Evolutionary conservation across 2,888 invertebrate genomes (phyloP), one percentile per base, ranked within the genome.

Genomic region (Globia sparganii): DNA sequence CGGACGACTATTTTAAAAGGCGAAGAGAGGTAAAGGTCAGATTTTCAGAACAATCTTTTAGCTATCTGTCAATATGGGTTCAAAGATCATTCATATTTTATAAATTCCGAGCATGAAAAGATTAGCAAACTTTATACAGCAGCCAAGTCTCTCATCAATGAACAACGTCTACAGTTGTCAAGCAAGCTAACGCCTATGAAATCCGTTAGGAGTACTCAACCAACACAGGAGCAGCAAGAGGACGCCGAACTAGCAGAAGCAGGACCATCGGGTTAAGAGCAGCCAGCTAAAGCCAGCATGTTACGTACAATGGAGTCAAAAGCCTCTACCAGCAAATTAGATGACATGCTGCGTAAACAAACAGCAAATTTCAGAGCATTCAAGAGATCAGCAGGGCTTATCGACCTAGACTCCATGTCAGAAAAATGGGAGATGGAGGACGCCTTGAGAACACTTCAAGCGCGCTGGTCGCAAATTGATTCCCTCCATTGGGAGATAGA

Each of bases 391-490:
- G 56, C n/a, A 4, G n/a, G 56, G 3, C 4, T 56, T n/a, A n/a
- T n/a, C 56, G 56, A 56, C n/a, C 56, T 56, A 56, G 56, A 56
- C 56, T 11, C 56, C 56, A 56, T 56, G 56, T n/a, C 56, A n/a
- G 56, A 56, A 3, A 56, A 56, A n/a, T 56, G 56, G 56, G 56
- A 56, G n/a, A n/a, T 25, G 49, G 49, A 49, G 6, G 49, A 49
- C 49, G 49, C 21, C 5, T 21, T 49, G 21, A 21, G 21, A 21
- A 49, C n/a, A 11, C n/a, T n/a, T n/a, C 53, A 56, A 56, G 53
- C 53, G n/a, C n/a, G 53, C 25, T 56, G n/a, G 53, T 56, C 53
- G 11, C 11, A 56, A 56, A 56, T 53, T 53, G 21, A 53, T 5
- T 53, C 49, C 3, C 25, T 25, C 8, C 49, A 21, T 56, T 56